phyloP scores from a whole-genome alignment of 1,140 invertebrate genomes.

The Lerema accius region DNA sequence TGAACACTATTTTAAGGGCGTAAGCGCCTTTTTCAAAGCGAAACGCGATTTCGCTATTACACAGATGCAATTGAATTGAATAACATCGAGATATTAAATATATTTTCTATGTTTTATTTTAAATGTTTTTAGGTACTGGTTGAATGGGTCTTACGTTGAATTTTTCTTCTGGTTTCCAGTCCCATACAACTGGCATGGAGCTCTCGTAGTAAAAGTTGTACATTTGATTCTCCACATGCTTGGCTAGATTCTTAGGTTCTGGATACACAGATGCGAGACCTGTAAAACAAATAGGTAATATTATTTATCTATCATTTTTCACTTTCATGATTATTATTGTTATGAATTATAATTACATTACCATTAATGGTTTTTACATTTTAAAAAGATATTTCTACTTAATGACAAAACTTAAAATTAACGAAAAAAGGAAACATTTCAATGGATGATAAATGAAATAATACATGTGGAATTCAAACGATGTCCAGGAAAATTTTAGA shows the following conservation, averaged over 20 bases:
- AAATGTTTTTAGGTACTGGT: slow-evolving; percentile 79
- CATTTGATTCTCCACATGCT: slow-evolving; percentile 89
- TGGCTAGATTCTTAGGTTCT: slow-evolving; percentile 89
- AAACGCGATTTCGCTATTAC: too few relatives aligned
- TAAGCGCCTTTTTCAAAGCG: neutral
- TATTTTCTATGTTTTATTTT: slow-evolving; percentile 43
- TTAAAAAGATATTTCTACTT: too few relatives aligned
- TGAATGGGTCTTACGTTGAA: slow-evolving; percentile 82
- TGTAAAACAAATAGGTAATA: slow-evolving; percentile 58
- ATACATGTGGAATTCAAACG: too few relatives aligned
- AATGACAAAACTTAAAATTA: too few relatives aligned
- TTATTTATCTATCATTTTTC: too few relatives aligned
- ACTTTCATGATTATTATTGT: too few relatives aligned
- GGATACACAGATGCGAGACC: slow-evolving; percentile 93
- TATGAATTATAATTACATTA: too few relatives aligned
- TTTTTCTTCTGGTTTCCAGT: slow-evolving; percentile 85
- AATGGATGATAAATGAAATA: too few relatives aligned
- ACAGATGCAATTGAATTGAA: slow-evolving; percentile 17
- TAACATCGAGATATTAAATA: neutral
- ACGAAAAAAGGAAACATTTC: too few relatives aligned
- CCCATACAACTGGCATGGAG: slow-evolving; percentile 89
- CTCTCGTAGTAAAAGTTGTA: slow-evolving; percentile 92
- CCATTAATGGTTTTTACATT: too few relatives aligned
- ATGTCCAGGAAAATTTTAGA: too few relatives aligned
- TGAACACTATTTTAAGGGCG: slow-evolving; percentile 6